Evolutionary conservation across 2,113 vertebrate genomes (phyloP).

Genomic region (Megatriorchis doriae): DNA sequence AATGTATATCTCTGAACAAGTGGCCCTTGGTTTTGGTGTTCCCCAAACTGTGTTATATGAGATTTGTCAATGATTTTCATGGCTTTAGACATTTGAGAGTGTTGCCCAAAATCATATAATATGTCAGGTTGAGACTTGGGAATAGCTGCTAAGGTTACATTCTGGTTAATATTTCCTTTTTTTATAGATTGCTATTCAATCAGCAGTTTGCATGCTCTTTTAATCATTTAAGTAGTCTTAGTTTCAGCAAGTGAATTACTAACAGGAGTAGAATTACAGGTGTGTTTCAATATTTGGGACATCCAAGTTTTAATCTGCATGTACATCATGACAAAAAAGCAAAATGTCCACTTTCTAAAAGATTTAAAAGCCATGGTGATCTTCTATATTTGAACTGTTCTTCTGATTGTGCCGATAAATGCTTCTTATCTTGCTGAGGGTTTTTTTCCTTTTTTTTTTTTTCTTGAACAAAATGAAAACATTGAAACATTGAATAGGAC

Average conservation of each 20-base stretch:
- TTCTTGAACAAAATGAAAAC: neutral
- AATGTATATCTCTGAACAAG: neutral
- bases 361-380: neutral
- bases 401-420: neutral
- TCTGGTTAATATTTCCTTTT: neutral
- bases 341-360: neutral
- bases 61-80: neutral
- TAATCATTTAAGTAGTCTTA: neutral
- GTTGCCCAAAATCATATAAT: neutral
- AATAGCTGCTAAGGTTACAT: neutral
- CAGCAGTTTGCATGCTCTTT: neutral
- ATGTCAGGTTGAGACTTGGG: neutral
- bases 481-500: neutral
- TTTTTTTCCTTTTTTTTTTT: neutral
- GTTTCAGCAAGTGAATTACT: neutral
- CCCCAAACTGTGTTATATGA: neutral
- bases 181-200: neutral
- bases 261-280: neutral
- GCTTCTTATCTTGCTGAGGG: neutral
- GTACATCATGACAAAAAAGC: neutral
- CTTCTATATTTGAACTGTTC: neutral
- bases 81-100: neutral
- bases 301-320: neutral
- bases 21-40: neutral
- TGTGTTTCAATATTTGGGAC: neutral